phyloP scores from a whole-genome alignment of 2,888 invertebrate species.

The Patella depressa region DNA sequence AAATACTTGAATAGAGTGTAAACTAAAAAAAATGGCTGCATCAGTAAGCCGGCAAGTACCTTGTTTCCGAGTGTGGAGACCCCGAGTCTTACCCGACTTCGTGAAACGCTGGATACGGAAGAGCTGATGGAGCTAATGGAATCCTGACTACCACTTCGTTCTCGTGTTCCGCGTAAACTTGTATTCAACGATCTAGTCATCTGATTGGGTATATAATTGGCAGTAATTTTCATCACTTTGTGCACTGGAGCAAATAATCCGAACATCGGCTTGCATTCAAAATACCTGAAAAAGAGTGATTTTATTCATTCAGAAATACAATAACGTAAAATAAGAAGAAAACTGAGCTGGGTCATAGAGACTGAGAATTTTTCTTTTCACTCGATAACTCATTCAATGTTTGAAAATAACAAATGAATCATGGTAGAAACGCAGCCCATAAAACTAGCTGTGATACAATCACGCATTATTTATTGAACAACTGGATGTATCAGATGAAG shows the following conservation, averaged over 20 bases:
- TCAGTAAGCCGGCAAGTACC: conserved; percentile 65
- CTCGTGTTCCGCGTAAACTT: conserved; percentile 56
- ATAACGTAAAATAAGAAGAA: no score
- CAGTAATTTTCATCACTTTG: conserved; percentile 84
- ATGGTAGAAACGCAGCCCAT: no score
- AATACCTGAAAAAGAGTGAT: conserved; percentile 78
- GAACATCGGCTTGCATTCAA: conserved; percentile 89
- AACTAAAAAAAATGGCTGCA: conserved; percentile 14
- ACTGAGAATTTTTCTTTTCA: no score
- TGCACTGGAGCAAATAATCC: conserved; percentile 93
- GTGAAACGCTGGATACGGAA: conserved; percentile 69
- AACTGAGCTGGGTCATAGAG: no score
- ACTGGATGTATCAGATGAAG: no score
- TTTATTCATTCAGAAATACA: no score
- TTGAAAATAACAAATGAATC: no score
- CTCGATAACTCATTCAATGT: no score
- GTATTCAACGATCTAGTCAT: conserved; percentile 48
- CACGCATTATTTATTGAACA: no score
- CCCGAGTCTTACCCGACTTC: conserved; percentile 83
- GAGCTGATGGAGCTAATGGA: conserved; percentile 89
- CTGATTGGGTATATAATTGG: conserved; percentile 32
- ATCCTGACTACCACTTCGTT: conserved; percentile 77
- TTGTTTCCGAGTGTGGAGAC: conserved; percentile 76
- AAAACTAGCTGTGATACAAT: no score
- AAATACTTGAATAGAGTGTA: background rate